Conservation (phyloP, 2,113 vertebrate species). For the Phalacrocorax brasilianus region DNA sequence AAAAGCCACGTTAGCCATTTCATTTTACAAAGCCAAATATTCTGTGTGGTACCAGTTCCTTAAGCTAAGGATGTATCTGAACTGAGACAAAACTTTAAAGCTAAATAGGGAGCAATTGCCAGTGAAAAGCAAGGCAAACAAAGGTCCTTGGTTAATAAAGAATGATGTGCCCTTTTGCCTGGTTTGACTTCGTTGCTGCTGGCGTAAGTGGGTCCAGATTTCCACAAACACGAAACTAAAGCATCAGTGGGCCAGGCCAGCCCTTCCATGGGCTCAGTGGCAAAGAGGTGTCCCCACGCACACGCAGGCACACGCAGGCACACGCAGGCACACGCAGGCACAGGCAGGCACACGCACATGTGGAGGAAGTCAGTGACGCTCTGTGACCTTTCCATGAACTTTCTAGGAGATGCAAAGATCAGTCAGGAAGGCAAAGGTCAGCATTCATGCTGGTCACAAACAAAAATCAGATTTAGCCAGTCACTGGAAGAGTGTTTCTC, state of each 20-base stretch:
- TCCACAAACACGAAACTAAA: constrained; percentile 9
- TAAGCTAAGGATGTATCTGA: background rate
- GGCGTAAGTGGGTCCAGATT: constrained; percentile 34
- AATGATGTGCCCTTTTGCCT: constrained; percentile 21
- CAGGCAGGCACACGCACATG: background rate
- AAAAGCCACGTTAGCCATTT: background rate
- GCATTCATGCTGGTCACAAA: constrained; percentile 87
- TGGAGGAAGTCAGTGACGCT: constrained; percentile 74
- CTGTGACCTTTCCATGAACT: constrained; percentile 91
- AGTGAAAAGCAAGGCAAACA: background rate
- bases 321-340: background rate
- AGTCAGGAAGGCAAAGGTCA: constrained; percentile 87
- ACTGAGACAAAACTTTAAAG: background rate
- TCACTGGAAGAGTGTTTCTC: constrained; percentile 72
- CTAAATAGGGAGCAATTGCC: background rate
- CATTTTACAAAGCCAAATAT: background rate
- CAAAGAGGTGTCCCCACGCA: constrained; percentile 72
- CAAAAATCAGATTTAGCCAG: constrained; percentile 85
- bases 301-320: background rate
- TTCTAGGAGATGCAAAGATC: constrained; percentile 85
- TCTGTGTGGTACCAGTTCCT: background rate
- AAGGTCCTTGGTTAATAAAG: background rate
- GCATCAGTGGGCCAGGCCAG: background rate
- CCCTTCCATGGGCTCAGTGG: constrained; percentile 67
- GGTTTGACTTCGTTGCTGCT: constrained; percentile 24